phyloP scores from a whole-genome alignment of 1,140 invertebrate genomes.

The Drosophila erecta region DNA sequence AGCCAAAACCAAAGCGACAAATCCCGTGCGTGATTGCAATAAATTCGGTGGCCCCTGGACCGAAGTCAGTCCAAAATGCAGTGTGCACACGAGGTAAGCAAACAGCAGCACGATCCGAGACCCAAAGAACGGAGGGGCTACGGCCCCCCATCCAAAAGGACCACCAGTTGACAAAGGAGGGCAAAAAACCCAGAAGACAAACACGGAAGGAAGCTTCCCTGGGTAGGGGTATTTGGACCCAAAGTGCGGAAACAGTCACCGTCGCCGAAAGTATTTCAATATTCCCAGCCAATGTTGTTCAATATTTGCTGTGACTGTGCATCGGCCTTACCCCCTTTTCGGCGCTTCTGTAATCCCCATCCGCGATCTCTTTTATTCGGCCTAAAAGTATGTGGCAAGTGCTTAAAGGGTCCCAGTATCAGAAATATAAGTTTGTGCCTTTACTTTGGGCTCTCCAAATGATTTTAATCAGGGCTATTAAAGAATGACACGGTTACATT shows the following conservation, averaged over 20 bases:
- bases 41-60: conserved; percentile 49
- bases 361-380: conserved; percentile 1
- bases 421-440: neutral
- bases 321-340: conserved; percentile 2
- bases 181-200: conserved; percentile 55
- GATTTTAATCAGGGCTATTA: too few species aligned
- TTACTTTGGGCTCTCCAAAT: too few species aligned
- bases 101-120: conserved; percentile 19
- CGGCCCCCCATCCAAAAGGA: neutral
- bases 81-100: conserved; percentile 59
- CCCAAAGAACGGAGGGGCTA: neutral
- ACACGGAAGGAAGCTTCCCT: conserved; percentile 30
- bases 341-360: neutral
- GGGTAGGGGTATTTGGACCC: neutral
- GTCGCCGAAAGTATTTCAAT: conserved; percentile 64
- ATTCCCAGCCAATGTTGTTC: conserved; percentile 69
- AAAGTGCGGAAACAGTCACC: conserved; percentile 26
- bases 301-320: conserved; percentile 60
- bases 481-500: too few species aligned
- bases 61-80: conserved; percentile 50
- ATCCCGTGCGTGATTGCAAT: conserved; percentile 79
- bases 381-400: conserved; percentile 28
- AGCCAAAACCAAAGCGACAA: conserved; percentile 64
- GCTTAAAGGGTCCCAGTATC: conserved; percentile 8
- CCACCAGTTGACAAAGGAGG: conserved; percentile 30